Conservation (phyloP, 2,797 vertebrate genomes). For the Syndactyla subalaris region DNA sequence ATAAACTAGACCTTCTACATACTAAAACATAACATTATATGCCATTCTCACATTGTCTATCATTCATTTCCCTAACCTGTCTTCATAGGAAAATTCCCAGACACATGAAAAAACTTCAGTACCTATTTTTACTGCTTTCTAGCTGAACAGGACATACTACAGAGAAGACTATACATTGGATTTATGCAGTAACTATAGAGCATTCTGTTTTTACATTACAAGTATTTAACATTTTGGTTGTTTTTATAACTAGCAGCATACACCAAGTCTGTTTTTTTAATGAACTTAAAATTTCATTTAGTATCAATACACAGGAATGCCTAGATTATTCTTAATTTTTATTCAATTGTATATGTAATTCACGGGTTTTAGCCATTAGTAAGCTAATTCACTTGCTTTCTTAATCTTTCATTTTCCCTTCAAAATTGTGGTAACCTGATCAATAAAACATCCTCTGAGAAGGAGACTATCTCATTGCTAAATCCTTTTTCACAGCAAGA, state of each 20-base stretch:
- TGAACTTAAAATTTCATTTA: not conserved
- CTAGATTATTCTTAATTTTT: not conserved
- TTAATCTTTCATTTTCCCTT: not conserved
- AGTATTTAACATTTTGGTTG: not conserved
- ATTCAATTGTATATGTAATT: not conserved
- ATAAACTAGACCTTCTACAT: not conserved
- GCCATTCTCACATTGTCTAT: not conserved
- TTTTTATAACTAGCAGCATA: not conserved
- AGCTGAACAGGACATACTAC: not conserved
- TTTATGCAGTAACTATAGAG: not conserved
- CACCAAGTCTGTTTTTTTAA: not conserved
- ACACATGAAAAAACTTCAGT: not conserved
- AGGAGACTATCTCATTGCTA: not conserved
- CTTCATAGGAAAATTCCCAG: not conserved
- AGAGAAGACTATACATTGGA: not conserved
- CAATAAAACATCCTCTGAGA: not conserved
- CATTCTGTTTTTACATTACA: not conserved
- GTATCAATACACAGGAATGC: not conserved
- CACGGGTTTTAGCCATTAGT: not conserved
- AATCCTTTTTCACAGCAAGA: not conserved
- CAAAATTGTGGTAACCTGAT: not conserved
- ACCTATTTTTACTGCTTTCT: not conserved
- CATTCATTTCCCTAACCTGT: not conserved
- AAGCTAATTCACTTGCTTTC: not conserved
- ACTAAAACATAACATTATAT: not conserved